Evolutionary conservation across 2,797 vertebrate genomes (phyloP), one percentile per base, ranked within the genome.

Genomic region (Chanos chanos): DNA sequence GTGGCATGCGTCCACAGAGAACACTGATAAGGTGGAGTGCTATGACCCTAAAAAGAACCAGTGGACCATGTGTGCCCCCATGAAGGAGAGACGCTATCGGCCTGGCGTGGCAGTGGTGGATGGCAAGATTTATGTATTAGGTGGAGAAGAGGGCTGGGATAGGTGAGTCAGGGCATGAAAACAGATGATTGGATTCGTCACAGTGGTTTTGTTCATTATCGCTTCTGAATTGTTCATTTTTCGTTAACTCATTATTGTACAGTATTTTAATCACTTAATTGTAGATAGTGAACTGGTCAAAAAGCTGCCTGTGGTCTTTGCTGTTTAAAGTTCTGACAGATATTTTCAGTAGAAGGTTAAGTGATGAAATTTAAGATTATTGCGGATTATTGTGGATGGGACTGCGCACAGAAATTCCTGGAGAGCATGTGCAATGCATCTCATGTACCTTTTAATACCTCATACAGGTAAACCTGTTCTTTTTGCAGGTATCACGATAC

Each of bases 121-220:
- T 3, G 87, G 87, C 10, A 89, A 89, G 65, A 91, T 91, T 64
- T 91, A 90, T 0, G 90, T 91, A 5, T 68, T 91, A 43, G 90
- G 90, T 61, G 90, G 90, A 59, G 90, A 91, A 66, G 89, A 91
- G 59, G 90, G 89, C 50, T 91, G 90, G 90, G 90, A 92, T 75
- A 87, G 89, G 89, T 92, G 58, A 79, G 80, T 19, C 22, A 40
- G 19, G 18, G 15, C 53, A 43, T 3, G 40, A 19, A 5, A 19
- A 41, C 7, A 4, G 7, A 21, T 6, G 9, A 41, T 16, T 8
- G n/a, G n/a, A n/a, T n/a, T n/a, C n/a, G n/a, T n/a, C n/a, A n/a
- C n/a, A n/a, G n/a, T n/a, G n/a, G n/a, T n/a, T n/a, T n/a, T n/a
- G n/a, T n/a, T n/a, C n/a, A n/a, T n/a, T n/a, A n/a, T n/a, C n/a